Evolutionary conservation across 2,888 invertebrate species (phyloP), one percentile per base, ranked within the genome.

Genomic region (Bombylius discolor): DNA sequence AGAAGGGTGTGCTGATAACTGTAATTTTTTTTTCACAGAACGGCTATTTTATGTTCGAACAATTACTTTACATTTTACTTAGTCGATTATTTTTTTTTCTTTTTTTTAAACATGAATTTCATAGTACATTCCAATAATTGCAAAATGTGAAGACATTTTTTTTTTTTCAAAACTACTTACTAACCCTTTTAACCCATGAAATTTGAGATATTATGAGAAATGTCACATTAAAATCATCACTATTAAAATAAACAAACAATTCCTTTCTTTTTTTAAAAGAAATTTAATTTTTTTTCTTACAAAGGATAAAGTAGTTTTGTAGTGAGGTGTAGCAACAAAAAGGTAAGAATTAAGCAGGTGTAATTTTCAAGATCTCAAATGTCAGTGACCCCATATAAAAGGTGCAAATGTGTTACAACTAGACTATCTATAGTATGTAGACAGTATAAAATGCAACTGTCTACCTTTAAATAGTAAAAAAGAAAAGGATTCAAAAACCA

Each of bases 311-410:
- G 3, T 23, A 23, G 23, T 23, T 23, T 23, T 23, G 23, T 23
- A 23, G 23, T 23, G 23, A 23, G 1, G 36, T 4, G 23, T 36
- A 14, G 39, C 52, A 36, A n/a, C 45, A 44, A 14, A 52, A 31
- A 42, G 14, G 32, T 47, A 33, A 23, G 9, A 31, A 23, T n/a
- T 14, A 50, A 45, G 54, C 54, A 54, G 54, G 54, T 54, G 54
- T 46, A 50, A 32, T 54, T 54, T 36, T 34, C 36, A 54, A 54
- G 23, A 50, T 49, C 54, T 54, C 50, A 54, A 23, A 42, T 54
- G 54, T 54, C 54, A 54, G 49, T 54, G 54, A 54, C 54, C 54
- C 49, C 54, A 49, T 33, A 23, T 36, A 39, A 46, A 54, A 45
- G 54, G 54, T 54, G 54, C 54, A 54, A 45, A 31, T 42, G 50